phyloP scores from a whole-genome alignment of 1,140 invertebrate species.

The Micrasema longulum region DNA sequence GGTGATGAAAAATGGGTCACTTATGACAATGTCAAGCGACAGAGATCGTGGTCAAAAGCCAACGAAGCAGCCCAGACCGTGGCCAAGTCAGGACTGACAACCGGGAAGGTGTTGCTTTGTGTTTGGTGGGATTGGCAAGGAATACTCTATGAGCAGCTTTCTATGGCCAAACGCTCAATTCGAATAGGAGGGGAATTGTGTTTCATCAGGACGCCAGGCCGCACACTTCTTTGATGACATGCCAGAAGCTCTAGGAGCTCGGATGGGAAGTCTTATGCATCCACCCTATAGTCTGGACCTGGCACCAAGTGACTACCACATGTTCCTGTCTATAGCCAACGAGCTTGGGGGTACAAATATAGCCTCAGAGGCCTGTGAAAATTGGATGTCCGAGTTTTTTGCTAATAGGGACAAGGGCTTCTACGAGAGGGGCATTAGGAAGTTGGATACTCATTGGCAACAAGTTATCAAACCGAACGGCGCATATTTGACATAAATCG shows the following conservation, averaged over 20 bases:
- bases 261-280: too few relatives aligned
- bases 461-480: constrained; percentile 23
- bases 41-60: constrained; percentile 14
- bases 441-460: constrained; percentile 12
- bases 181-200: too few relatives aligned
- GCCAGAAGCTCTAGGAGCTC: too few relatives aligned
- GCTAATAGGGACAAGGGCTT: constrained; percentile 20
- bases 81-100: constrained; percentile 13
- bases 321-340: too few relatives aligned
- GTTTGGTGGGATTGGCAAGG: constrained; percentile 5
- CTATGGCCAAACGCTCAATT: too few relatives aligned
- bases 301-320: too few relatives aligned
- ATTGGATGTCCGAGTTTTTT: constrained; percentile 19
- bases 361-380: too few relatives aligned
- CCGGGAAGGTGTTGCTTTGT: constrained; percentile 12
- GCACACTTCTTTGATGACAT: too few relatives aligned
- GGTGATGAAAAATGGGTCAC: constrained; percentile 15
- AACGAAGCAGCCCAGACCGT: constrained; percentile 17
- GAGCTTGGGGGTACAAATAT: too few relatives aligned
- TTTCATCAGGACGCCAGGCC: too few relatives aligned
- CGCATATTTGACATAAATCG: constrained; percentile 19
- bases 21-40: constrained; percentile 14
- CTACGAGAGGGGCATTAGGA: constrained; percentile 20
- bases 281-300: too few relatives aligned
- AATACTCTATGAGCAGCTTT: too few relatives aligned